Conservation (phyloP, 2,113 vertebrate genomes). For the Salvator merianae region DNA sequence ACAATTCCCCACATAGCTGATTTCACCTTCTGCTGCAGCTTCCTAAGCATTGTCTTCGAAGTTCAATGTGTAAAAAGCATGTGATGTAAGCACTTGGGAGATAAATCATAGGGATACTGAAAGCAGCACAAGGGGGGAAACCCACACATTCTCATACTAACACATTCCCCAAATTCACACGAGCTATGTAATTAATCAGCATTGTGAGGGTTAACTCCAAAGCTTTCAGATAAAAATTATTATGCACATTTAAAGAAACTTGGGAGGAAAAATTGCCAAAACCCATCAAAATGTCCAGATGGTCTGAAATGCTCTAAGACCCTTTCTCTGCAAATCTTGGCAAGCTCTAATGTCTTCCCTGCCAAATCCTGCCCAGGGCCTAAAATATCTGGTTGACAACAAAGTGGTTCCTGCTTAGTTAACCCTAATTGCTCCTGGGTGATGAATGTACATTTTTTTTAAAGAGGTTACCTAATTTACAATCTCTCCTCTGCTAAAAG, state of each 20-base stretch:
- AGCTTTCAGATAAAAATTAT: constrained; percentile 32
- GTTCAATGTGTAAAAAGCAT: not conserved
- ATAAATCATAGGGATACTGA: not conserved
- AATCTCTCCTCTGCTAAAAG: accelerated
- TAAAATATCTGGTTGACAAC: not conserved
- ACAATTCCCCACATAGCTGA: not conserved
- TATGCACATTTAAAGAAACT: constrained; percentile 1
- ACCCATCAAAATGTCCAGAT: constrained; percentile 53
- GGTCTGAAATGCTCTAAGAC: constrained; percentile 41
- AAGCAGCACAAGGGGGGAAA: not conserved
- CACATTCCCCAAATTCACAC: not conserved
- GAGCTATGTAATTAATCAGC: not conserved
- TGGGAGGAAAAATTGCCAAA: constrained; percentile 17
- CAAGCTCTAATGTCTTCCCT: not conserved
- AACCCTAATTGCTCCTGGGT: not conserved
- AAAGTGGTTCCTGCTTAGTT: not conserved
- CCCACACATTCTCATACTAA: not conserved
- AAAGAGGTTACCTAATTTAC: not conserved
- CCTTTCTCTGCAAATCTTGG: constrained; percentile 50
- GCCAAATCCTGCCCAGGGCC: constrained; percentile 52
- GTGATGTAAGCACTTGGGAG: not conserved
- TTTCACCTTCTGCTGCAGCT: not conserved
- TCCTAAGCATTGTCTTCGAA: not conserved
- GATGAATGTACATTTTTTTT: not conserved
- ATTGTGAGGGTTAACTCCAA: constrained; percentile 54